Percentiles rank a stretch among this genome's conserved stretches.
Conservation (phyloP, 2,888 invertebrate species). For the Nesidiocoris tenuis region DNA sequence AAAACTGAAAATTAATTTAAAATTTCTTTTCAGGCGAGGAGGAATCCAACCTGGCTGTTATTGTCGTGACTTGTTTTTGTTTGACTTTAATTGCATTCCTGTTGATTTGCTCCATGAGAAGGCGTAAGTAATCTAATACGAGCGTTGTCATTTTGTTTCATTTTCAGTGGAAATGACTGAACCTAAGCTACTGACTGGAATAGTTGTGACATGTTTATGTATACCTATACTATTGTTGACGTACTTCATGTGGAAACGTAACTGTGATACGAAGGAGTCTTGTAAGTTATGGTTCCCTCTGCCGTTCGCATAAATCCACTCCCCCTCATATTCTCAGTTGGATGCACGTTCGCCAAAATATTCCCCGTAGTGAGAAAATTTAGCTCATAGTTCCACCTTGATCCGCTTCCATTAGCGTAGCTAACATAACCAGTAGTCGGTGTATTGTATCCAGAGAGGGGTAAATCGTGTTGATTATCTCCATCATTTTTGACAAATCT, state of each 20-base stretch:
- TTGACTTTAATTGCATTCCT: neutral
- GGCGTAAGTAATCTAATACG: neutral
- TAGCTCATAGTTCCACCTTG: too few species aligned
- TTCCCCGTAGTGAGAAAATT: too few species aligned
- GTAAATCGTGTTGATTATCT: too few species aligned
- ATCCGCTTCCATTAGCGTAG: too few species aligned
- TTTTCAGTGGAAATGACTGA: slow-evolving; percentile 50
- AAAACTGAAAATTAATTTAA: too few species aligned
- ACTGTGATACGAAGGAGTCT: slow-evolving; percentile 46
- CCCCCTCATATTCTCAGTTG: too few species aligned
- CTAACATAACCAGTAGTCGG: too few species aligned
- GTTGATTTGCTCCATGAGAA: neutral
- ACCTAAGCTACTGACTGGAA: slow-evolving; percentile 47
- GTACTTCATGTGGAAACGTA: slow-evolving; percentile 50
- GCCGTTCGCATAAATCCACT: too few species aligned
- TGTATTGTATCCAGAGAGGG: too few species aligned
- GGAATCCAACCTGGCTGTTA: neutral
- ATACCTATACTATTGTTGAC: slow-evolving; percentile 49
- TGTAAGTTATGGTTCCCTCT: slow-evolving; percentile 44
- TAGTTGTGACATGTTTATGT: slow-evolving; percentile 49
- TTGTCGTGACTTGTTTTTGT: neutral
- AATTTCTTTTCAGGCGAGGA: neutral
- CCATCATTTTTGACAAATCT: too few species aligned
- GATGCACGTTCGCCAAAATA: too few species aligned
- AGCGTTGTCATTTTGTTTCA: slow-evolving; percentile 8